phyloP scores from a whole-genome alignment of 2,797 vertebrate species.

The Myoxocephalus aenaeus region DNA sequence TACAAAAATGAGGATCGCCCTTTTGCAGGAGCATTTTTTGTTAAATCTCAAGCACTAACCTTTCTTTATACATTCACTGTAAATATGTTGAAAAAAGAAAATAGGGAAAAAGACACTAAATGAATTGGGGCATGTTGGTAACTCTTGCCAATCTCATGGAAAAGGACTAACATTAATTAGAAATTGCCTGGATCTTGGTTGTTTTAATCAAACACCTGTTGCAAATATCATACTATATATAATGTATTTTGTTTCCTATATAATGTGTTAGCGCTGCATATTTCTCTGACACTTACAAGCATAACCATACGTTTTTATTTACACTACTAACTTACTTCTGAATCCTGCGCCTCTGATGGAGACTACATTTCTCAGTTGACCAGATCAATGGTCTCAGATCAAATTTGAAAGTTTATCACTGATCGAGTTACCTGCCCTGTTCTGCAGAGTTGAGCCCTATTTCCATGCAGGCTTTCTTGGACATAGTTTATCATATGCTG shows the following conservation, averaged over 20 bases:
- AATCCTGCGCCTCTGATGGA: neutral
- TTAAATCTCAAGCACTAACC: neutral
- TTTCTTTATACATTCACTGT: neutral
- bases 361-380: no score
- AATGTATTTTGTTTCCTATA: neutral
- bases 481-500: no score
- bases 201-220: neutral
- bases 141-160: neutral
- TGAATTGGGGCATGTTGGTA: neutral
- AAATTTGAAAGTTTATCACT: no score
- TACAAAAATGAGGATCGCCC: neutral
- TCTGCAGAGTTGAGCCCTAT: no score
- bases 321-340: neutral
- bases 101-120: neutral
- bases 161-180: neutral
- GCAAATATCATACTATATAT: neutral
- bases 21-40: neutral
- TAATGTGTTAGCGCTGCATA: neutral
- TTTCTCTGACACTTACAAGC: neutral
- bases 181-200: neutral
- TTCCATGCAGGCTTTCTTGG: no score
- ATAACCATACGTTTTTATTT: neutral
- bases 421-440: no score
- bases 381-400: no score
- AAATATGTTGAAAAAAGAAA: neutral